These are phyloP conservation scores for Drosophila nigritarsus DNA, from an alignment of 2,888 invertebrate species.

Conservation along the genomic window DNA sequence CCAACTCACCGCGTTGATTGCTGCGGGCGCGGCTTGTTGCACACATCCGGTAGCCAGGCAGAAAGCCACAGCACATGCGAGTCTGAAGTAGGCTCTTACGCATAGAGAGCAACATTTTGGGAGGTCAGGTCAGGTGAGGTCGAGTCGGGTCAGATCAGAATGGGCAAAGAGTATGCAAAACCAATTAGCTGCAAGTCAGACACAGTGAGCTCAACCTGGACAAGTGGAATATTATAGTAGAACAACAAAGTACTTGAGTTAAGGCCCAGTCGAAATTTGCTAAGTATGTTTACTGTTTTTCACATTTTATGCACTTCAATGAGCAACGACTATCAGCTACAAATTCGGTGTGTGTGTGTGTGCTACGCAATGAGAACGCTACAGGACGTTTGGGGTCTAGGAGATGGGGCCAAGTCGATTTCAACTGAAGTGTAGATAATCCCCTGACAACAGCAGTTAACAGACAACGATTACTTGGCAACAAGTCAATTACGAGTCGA, in stretches of 20 bases:
- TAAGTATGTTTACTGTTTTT: constrained; percentile 79
- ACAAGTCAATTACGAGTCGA: constrained; percentile 76
- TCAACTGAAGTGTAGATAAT: constrained; percentile 80
- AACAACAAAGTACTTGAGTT: constrained; percentile 63
- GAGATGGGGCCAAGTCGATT: constrained; percentile 59
- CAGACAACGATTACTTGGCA: constrained; percentile 82
- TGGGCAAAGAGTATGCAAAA: constrained; percentile 54
- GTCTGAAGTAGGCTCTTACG: constrained; percentile 7
- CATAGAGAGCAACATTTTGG: constrained; percentile 10
- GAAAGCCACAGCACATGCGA: constrained; percentile 36
- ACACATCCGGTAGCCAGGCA: constrained; percentile 59
- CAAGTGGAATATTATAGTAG: constrained; percentile 18
- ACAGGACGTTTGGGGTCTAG: constrained; percentile 3
- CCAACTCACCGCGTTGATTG: constrained; percentile 69
- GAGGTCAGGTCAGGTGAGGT: constrained; percentile 20
- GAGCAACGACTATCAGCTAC: constrained; percentile 42
- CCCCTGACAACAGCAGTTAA: constrained; percentile 82
- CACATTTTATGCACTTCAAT: constrained; percentile 73
- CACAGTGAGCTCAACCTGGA: neutral
- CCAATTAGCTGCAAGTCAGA: constrained; percentile 61
- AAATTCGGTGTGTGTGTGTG: constrained; percentile 1
- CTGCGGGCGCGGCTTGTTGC: constrained; percentile 66
- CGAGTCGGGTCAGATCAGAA: constrained; percentile 5
- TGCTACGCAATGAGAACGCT: constrained; percentile 21
- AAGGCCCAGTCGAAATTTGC: constrained; percentile 27